Percentiles rank a stretch among this genome's conserved stretches.
These are phyloP conservation scores for Diuraphis noxia DNA, from an alignment of 1,140 invertebrate species.

Conservation along the genomic window DNA sequence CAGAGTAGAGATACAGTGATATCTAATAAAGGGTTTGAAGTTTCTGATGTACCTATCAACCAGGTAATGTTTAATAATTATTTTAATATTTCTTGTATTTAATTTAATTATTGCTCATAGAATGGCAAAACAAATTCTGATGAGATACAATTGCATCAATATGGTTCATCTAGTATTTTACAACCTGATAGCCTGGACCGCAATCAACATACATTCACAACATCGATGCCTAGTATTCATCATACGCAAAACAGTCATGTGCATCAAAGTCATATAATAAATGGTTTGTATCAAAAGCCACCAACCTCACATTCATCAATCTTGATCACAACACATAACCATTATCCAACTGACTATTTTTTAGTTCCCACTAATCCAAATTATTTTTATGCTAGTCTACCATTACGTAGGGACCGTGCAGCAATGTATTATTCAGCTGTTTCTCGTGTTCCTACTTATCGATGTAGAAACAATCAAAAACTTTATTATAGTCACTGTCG, in stretches of 20 bases:
- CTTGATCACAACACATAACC: background rate
- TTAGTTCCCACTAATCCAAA: slow-evolving; percentile 35
- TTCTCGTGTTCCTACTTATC: slow-evolving; percentile 44
- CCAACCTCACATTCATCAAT: slow-evolving; percentile 27
- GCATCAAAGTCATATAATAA: slow-evolving; percentile 44
- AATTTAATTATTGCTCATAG: background rate
- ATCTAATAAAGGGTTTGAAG: slow-evolving; percentile 50
- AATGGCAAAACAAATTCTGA: slow-evolving; percentile 18
- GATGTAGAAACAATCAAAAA: slow-evolving; percentile 42
- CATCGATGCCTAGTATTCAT: slow-evolving; percentile 48
- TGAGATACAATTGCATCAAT: slow-evolving; percentile 44
- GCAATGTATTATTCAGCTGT: slow-evolving; percentile 45
- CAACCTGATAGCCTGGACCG: slow-evolving; percentile 39
- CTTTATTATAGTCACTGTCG: slow-evolving; percentile 35
- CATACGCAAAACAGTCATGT: slow-evolving; percentile 31
- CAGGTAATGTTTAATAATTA: slow-evolving; percentile 3
- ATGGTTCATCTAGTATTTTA: slow-evolving; percentile 43
- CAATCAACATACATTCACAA: slow-evolving; percentile 28
- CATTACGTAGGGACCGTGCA: slow-evolving; percentile 34
- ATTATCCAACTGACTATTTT: slow-evolving; percentile 25
- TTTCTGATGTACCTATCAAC: background rate
- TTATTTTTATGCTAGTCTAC: slow-evolving; percentile 46
- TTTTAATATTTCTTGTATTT: background rate
- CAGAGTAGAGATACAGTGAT: slow-evolving; percentile 46
- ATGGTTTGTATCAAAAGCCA: slow-evolving; percentile 47